Evolutionary conservation across 2,797 vertebrate species (phyloP), one percentile per base, ranked within the genome.

Genomic region (Cyclura pinguis): DNA sequence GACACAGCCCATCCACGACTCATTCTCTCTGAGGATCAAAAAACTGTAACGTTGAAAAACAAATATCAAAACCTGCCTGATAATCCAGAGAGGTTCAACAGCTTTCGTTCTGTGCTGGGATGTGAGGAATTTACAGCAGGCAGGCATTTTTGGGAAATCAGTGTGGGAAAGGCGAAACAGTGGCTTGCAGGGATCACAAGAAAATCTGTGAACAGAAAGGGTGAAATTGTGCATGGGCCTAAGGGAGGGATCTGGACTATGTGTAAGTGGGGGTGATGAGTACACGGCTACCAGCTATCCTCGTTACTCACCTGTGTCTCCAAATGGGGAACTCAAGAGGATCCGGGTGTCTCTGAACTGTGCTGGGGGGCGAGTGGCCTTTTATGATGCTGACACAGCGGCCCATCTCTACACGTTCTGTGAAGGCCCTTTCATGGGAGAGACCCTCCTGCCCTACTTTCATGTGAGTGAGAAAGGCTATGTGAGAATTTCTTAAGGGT

Each of bases 291-390:
- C 22, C 12, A n/a, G 29, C 13, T 52, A 32, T 64, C 50, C 50
- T 59, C 0, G 16, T 27, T 52, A 52, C 7, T 8, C n/a, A 1
- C 0, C 4, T 27, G 13, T 76, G 5, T 29, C 13, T 24, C 1
- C 52, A 2, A 74, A 12, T 0, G 2, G 52, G n/a, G 3, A 59
- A 52, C 72, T 29, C 50, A 74, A 59, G 52, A 86, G 22, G 24
- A 76, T 86, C n/a, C n/a, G n/a, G 10, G 85, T 86, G 57, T 32
- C 52, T 62, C 55, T 86, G 73, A 77, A 86, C 55, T 55, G 24
- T 76, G 27, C 6, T 18, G n/a, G 24, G 27, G n/a, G 22, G 3
- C 6, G 3, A 6, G 22, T 77, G 55, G 27, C 73, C 52, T 86
- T 76, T 59, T 59, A 38, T 29, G 22, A 86, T 52, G 77, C 47